Evolutionary conservation across 2,113 vertebrate genomes (phyloP).

Genomic region (Lasiurus cinereus): DNA sequence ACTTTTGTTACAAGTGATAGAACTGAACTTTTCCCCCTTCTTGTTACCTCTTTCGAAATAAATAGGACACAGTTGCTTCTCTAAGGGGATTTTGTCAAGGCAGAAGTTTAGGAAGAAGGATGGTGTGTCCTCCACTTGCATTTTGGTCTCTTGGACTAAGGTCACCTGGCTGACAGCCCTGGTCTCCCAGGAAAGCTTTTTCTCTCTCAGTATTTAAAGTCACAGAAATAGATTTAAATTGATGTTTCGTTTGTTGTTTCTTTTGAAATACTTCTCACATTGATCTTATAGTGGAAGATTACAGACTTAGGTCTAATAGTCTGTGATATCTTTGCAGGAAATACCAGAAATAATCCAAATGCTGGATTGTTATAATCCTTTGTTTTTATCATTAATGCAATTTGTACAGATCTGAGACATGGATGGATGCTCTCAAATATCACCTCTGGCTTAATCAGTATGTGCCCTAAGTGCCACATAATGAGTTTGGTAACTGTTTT

Average conservation of each 20-base stretch:
- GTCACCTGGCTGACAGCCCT: conserved; percentile 57
- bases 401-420: background rate
- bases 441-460: conserved; percentile 27
- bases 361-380: background rate
- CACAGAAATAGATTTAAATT: conserved; percentile 47
- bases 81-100: conserved; percentile 52
- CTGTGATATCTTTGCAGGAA: conserved; percentile 14
- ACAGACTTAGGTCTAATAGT: conserved; percentile 12
- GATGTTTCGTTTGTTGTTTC: conserved; percentile 24
- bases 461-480: background rate
- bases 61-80: conserved; percentile 29
- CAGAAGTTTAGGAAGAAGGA: conserved; percentile 48
- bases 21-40: conserved; percentile 8
- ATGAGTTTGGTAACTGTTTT: conserved; percentile 11
- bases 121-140: conserved; percentile 55
- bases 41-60: conserved; percentile 62
- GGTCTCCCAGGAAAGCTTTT: conserved; percentile 60
- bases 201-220: conserved; percentile 39
- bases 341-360: conserved; percentile 29
- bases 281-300: conserved; percentile 1
- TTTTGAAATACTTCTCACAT: conserved; percentile 47
- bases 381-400: background rate
- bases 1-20: conserved; percentile 56
- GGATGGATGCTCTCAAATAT: background rate
- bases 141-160: conserved; percentile 50